A percentile compares a stretch with the other conserved stretches of the same genome.
These are phyloP conservation scores for Sceloporus tristichus DNA, from an alignment of 2,113 vertebrate species.

Conservation along the genomic window DNA sequence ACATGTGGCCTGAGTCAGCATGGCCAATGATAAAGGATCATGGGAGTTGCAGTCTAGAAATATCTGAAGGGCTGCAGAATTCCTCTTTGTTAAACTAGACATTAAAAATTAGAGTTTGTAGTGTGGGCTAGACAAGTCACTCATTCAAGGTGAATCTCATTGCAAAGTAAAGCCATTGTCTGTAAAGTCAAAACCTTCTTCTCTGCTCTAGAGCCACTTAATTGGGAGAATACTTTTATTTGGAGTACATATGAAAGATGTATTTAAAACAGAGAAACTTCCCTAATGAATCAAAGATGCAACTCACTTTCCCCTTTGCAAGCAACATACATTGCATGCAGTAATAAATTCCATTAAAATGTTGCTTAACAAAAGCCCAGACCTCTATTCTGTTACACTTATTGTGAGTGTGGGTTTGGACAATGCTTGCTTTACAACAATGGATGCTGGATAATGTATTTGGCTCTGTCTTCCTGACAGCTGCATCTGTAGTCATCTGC, in stretches of 20 bases:
- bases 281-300: no score
- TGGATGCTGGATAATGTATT: background rate
- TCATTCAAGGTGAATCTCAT: background rate
- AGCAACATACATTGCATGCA: background rate
- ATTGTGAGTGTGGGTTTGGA: background rate
- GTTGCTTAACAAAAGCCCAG: background rate
- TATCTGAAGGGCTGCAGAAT: no score
- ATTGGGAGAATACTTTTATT: background rate
- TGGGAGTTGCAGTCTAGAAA: no score
- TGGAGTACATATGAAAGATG: background rate
- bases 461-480: slow-evolving; percentile 13
- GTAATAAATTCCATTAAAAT: background rate
- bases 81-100: background rate
- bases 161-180: background rate
- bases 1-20: no score
- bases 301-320: background rate
- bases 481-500: slow-evolving; percentile 17
- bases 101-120: background rate
- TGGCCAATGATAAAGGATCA: no score
- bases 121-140: no score
- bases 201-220: background rate
- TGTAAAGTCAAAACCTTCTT: background rate
- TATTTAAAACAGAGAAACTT: background rate
- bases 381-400: background rate
- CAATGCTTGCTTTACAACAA: background rate